Percentiles rank a stretch among this genome's conserved stretches.
phyloP scores from a whole-genome alignment of 2,888 invertebrate species.

The Mayetiola destructor region DNA sequence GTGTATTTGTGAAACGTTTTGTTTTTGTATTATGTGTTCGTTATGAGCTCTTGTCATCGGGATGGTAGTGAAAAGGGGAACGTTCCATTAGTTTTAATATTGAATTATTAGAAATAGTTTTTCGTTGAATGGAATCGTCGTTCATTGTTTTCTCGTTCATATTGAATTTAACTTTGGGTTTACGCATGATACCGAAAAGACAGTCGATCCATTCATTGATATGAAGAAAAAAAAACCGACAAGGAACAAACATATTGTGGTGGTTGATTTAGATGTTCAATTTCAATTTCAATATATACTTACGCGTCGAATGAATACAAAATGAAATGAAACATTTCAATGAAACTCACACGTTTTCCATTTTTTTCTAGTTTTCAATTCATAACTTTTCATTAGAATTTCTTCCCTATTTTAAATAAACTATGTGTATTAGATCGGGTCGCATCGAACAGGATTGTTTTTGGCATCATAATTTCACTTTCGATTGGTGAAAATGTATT shows the following conservation, averaged over 20 bases:
- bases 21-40: not conserved
- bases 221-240: not conserved
- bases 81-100: not conserved
- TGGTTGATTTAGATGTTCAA: slow-evolving; percentile 9
- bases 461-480: no score
- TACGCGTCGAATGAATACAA: not conserved
- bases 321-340: not conserved
- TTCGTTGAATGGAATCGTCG: not conserved
- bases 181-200: no score
- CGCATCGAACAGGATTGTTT: no score
- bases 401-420: not conserved
- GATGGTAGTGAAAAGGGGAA: not conserved
- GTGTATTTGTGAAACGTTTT: no score
- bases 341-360: not conserved
- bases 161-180: not conserved
- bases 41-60: not conserved
- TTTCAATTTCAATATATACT: not conserved
- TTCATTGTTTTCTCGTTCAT: not conserved
- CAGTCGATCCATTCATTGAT: no score
- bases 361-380: not conserved
- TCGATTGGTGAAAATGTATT: not conserved
- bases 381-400: not conserved
- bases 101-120: slow-evolving; percentile 2
- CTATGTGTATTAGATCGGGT: no score
- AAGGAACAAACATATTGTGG: not conserved